Evolutionary conservation across 2,888 invertebrate genomes (phyloP), one percentile per base, ranked within the genome.

Genomic region (Celastrina argiolus): DNA sequence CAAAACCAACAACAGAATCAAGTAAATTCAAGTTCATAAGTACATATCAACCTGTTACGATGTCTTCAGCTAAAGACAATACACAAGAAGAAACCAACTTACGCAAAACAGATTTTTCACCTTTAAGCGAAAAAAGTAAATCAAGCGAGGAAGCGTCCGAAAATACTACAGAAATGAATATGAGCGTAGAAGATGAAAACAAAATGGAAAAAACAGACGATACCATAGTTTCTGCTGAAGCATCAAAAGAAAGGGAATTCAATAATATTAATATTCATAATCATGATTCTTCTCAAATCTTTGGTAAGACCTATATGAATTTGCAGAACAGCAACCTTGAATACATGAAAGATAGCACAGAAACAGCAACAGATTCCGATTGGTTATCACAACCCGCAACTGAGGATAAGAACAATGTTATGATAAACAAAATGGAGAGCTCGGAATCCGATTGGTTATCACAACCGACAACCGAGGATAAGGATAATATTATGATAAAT

Each of bases 361-460:
- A 18, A 51, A 51, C 45, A 45, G 5, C 45, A 4, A 18, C 80
- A 22, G 84, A 83, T 69, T 82, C 87, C 5, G 89, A 89, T 73
- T 90, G 90, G 90, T 73, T 89, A 51, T 78, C 83, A 28, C 84
- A 84, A 77, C 64, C 83, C 3, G 81, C 84, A n/a, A 81, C 85
- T 28, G 88, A 88, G 79, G 71, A 84, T 5, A 82, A 77, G 63
- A 86, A 83, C 69, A 76, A 80, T 67, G 82, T 85, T 69, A 73
- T 77, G 51, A 80, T 83, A 69, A 84, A 83, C 67, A 81, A 79
- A 70, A 78, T 80, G 72, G 75, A 77, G 69, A 81, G 83, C 61
- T 87, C 86, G 18, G 84, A 85, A 74, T 82, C 87, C 5, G 89
- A 89, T 73, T 90, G 90, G 90, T 73, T 89, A 51, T 78, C 83